A percentile compares a stretch with the other conserved stretches of the same genome.
Evolutionary conservation across 2,113 vertebrate genomes (phyloP).

Genomic region (Ctenomys sociabilis): DNA sequence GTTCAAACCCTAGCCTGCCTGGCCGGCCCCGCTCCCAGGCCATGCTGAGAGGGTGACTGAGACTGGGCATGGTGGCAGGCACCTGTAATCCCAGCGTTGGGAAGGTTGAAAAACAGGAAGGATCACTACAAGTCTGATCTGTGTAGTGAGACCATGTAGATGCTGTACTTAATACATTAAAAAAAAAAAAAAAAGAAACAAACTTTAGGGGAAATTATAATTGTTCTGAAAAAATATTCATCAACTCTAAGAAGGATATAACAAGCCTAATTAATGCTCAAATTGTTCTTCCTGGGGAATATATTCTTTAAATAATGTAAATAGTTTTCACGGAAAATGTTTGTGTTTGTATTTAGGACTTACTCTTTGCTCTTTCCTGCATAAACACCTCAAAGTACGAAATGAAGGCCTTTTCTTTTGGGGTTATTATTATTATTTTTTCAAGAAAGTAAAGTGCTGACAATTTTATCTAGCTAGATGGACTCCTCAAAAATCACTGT

Average conservation of each 20-base stretch:
- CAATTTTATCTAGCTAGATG: background rate
- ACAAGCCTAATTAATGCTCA: slow-evolving; percentile 82
- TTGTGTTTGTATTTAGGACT: slow-evolving; percentile 73
- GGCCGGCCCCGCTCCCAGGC: too few relatives aligned
- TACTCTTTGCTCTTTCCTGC: slow-evolving; percentile 52
- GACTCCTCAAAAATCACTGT: background rate
- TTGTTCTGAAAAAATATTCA: slow-evolving; percentile 68
- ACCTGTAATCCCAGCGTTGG: too few relatives aligned
- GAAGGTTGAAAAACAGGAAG: too few relatives aligned
- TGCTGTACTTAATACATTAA: too few relatives aligned
- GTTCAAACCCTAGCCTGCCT: too few relatives aligned
- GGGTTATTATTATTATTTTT: background rate
- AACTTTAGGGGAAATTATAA: slow-evolving; percentile 76
- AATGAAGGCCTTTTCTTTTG: slow-evolving; percentile 30
- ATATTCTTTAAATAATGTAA: slow-evolving; percentile 80
- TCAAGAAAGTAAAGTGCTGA: slow-evolving; percentile 29
- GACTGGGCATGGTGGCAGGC: too few relatives aligned
- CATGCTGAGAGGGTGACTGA: too few relatives aligned
- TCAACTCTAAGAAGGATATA: slow-evolving; percentile 78
- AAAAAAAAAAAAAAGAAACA: background rate
- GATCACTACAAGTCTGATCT: too few relatives aligned
- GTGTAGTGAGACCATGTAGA: too few relatives aligned
- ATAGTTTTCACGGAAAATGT: slow-evolving; percentile 71
- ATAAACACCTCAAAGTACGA: slow-evolving; percentile 42
- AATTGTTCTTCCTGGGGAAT: slow-evolving; percentile 79